Evolutionary conservation across 2,113 vertebrate genomes (phyloP).

Genomic region (Orycteropus afer): DNA sequence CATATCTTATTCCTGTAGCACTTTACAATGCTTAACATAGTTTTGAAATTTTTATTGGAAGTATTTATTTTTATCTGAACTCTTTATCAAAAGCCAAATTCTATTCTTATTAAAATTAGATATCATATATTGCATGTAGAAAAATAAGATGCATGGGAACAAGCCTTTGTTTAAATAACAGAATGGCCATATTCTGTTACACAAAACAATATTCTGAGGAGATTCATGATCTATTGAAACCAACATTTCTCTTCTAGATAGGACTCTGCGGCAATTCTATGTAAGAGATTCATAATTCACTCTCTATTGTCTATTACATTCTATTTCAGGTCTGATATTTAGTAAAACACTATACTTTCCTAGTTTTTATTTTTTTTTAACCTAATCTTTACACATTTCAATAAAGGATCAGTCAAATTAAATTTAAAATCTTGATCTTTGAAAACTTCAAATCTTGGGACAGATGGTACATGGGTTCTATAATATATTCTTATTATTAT

Average conservation of each 20-base stretch:
- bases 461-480: neutral
- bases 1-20: neutral
- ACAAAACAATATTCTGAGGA: neutral
- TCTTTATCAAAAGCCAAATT: neutral
- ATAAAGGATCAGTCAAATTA: neutral
- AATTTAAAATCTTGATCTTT: conserved; percentile 50
- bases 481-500: neutral
- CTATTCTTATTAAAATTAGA: conserved; percentile 6
- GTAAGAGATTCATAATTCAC: neutral
- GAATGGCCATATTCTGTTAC: neutral
- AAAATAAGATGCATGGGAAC: neutral
- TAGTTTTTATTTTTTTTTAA: conserved; percentile 32
- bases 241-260: neutral
- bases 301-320: neutral
- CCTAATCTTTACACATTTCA: conserved; percentile 35
- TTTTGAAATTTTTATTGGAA: neutral
- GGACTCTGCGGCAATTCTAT: neutral
- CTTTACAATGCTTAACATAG: neutral
- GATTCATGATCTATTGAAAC: neutral
- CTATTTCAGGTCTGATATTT: neutral
- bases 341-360: neutral
- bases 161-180: neutral
- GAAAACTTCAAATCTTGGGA: conserved; percentile 19
- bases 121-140: neutral
- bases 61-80: conserved; percentile 6